Percentiles rank a stretch among this genome's conserved stretches.
Conservation (phyloP, 2,113 vertebrate species). For the Apodemus speciosus region DNA sequence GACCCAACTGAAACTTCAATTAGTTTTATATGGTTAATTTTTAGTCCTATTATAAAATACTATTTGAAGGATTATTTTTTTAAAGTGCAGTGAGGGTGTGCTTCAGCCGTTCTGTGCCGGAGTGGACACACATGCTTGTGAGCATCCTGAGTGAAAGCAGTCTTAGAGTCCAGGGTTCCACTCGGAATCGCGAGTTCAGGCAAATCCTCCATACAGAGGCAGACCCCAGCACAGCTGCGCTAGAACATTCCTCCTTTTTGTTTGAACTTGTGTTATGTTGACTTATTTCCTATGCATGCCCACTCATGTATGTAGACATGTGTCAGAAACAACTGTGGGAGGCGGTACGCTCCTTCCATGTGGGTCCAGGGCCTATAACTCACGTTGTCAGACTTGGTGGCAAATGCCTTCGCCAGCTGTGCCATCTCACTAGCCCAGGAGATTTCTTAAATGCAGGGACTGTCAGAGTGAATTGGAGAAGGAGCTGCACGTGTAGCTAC, state of each 20-base stretch:
- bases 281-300: not conserved
- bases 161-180: not conserved
- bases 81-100: not conserved
- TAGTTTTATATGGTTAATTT: not conserved
- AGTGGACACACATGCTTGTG: not conserved
- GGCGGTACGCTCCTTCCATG: not conserved
- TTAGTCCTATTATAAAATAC: not conserved
- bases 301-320: not conserved
- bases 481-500: not conserved
- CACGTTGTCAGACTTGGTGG: not conserved
- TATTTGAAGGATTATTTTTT: not conserved
- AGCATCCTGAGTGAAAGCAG: not conserved
- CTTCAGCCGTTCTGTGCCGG: not conserved
- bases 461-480: constrained; percentile 13
- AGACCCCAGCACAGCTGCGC: not conserved
- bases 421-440: not conserved
- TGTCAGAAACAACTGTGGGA: not conserved
- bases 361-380: not conserved
- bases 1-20: not conserved
- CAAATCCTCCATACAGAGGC: not conserved
- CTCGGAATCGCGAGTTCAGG: not conserved
- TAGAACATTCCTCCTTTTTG: not conserved
- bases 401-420: not conserved
- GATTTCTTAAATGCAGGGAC: not conserved
- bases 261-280: not conserved